Evolutionary conservation across 2,797 vertebrate genomes (phyloP).

Genomic region (Labeo calbasu): DNA sequence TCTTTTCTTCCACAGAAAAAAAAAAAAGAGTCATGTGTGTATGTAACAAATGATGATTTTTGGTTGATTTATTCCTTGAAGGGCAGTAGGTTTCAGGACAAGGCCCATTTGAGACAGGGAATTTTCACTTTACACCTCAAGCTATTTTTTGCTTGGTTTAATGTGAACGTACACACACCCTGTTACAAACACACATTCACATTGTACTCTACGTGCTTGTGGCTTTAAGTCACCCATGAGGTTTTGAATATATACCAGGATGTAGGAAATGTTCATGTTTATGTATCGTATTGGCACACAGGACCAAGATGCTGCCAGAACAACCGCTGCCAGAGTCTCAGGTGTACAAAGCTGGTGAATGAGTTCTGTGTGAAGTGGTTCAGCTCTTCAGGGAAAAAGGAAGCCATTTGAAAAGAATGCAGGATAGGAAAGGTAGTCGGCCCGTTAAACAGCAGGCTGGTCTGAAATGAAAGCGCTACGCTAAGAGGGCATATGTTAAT

Average conservation of each 20-base stretch:
- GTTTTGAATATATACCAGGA: neutral
- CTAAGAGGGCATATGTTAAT: constrained; percentile 79
- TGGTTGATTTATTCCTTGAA: neutral
- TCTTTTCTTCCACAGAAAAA: neutral
- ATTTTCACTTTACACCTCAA: constrained; percentile 2
- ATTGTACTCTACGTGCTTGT: neutral
- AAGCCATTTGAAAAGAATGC: constrained; percentile 84
- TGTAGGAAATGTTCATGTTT: neutral
- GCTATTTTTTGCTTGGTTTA: neutral
- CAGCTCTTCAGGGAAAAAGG: constrained; percentile 57
- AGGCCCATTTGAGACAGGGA: neutral
- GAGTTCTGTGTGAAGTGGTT: constrained; percentile 54
- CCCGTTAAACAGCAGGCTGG: constrained; percentile 77
- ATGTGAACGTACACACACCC: neutral
- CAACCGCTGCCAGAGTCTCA: constrained; percentile 20
- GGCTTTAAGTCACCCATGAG: neutral
- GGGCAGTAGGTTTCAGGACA: neutral
- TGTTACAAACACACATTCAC: neutral
- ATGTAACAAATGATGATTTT: neutral
- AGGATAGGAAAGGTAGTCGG: constrained; percentile 68
- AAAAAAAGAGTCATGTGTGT: neutral
- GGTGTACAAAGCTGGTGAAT: constrained; percentile 40
- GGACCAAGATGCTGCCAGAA: neutral
- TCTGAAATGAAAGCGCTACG: constrained; percentile 73
- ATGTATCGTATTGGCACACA: neutral